phyloP scores from a whole-genome alignment of 2,113 vertebrate species.

The Engystomops pustulosus region DNA sequence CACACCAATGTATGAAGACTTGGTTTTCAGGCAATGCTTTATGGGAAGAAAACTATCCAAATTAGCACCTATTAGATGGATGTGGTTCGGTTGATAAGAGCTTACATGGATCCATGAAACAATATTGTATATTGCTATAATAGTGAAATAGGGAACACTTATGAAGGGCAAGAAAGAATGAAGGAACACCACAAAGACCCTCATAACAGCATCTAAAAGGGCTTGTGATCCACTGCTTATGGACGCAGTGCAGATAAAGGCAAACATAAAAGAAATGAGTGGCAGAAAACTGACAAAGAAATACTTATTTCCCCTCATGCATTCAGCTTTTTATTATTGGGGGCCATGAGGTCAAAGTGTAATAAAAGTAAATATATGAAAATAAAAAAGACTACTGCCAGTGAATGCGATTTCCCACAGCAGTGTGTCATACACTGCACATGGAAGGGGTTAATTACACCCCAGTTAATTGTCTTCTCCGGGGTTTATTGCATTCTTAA shows the following conservation, averaged over 20 bases:
- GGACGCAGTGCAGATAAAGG: not conserved
- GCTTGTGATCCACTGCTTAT: no score
- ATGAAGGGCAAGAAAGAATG: no score
- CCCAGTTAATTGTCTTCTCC: slow-evolving; percentile 44
- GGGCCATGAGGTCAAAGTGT: slow-evolving; percentile 26
- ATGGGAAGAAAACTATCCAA: no score
- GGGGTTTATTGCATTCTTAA: slow-evolving; percentile 54
- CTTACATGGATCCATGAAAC: no score
- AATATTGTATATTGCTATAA: no score
- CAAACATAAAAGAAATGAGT: not conserved
- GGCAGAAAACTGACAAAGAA: slow-evolving; percentile 28
- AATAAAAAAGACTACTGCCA: not conserved
- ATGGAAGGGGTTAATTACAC: slow-evolving; percentile 56
- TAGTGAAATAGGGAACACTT: no score
- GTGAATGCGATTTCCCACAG: slow-evolving; percentile 19
- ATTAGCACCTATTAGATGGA: no score
- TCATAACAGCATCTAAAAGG: no score
- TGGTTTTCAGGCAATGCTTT: no score
- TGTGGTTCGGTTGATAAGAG: no score
- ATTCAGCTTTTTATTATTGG: slow-evolving; percentile 8
- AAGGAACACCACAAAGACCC: no score
- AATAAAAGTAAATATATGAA: slow-evolving; percentile 31
- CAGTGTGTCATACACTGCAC: not conserved
- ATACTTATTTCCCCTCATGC: not conserved
- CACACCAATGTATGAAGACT: no score